Evolutionary conservation across 2,888 invertebrate species (phyloP).

Genomic region (Xanthorhoe spadicearia): DNA sequence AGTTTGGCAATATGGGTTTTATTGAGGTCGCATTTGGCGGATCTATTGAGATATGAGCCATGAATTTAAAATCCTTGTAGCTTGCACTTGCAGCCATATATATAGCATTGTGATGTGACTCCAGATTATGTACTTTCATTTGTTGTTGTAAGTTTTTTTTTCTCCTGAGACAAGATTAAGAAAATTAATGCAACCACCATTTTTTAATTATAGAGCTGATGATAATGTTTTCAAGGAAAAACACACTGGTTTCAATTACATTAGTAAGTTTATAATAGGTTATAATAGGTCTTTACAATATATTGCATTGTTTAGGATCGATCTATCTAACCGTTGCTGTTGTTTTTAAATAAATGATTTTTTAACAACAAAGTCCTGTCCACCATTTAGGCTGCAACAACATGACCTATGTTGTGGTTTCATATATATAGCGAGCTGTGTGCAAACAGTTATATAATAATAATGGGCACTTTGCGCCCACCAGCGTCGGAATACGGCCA

Average conservation of each 20-base stretch:
- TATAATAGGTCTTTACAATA: no score
- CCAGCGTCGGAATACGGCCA: conserved; percentile 48
- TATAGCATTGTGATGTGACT: not conserved
- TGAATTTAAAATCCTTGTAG: conserved; percentile 32
- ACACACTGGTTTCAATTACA: no score
- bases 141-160: no score
- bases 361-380: not conserved
- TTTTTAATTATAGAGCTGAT: no score
- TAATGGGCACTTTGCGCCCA: conserved; percentile 47
- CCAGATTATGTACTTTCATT: not conserved
- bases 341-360: not conserved
- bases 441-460: conserved; percentile 39
- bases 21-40: conserved; percentile 72
- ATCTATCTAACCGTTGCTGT: not conserved
- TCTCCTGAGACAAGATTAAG: no score
- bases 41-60: conserved; percentile 54
- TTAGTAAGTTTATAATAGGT: no score
- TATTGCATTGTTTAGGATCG: no score
- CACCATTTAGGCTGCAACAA: conserved; percentile 5
- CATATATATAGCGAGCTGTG: conserved; percentile 21
- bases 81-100: not conserved
- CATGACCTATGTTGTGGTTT: conserved; percentile 6
- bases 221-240: no score
- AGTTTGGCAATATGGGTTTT: conserved; percentile 74
- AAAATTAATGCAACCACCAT: no score